Conservation (phyloP, 2,113 vertebrate species). For the Otocyon megalotis region DNA sequence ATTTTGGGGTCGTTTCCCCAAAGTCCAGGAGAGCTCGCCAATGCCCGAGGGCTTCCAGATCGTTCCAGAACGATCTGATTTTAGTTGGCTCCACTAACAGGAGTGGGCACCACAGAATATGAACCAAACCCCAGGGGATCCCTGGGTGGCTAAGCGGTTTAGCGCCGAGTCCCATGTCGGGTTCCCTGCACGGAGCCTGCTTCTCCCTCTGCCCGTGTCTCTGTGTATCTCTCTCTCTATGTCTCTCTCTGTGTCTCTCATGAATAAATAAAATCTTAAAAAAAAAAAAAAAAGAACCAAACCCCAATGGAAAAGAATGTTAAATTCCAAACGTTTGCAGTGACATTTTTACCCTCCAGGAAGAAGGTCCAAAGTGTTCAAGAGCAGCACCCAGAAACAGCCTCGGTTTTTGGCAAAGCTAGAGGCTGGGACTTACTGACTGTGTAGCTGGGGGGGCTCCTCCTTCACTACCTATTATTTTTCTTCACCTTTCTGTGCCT, state of each 20-base stretch:
- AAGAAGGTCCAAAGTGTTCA: rapidly evolving
- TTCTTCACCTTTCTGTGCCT: not conserved
- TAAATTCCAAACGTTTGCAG: rapidly evolving
- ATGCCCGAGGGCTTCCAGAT: rapidly evolving
- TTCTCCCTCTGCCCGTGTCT: no score
- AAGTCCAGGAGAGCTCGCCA: not conserved
- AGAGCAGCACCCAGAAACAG: rapidly evolving
- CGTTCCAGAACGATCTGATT: not conserved
- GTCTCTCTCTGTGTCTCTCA: no score
- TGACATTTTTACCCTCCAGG: not conserved
- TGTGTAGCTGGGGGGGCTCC: not conserved
- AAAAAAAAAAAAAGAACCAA: not conserved
- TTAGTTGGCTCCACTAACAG: not conserved
- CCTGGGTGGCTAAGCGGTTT: no score
- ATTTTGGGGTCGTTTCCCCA: rapidly evolving
- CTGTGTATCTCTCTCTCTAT: no score
- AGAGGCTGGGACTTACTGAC: rapidly evolving
- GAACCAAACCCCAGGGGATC: no score
- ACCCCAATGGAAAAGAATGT: not conserved
- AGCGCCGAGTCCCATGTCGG: no score
- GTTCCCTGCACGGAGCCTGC: no score
- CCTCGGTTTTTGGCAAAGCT: rapidly evolving
- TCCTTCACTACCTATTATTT: not conserved
- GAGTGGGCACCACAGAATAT: rapidly evolving
- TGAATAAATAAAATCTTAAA: no score